Conservation (phyloP, 2,113 vertebrate species). For the Rhombomys opimus region DNA sequence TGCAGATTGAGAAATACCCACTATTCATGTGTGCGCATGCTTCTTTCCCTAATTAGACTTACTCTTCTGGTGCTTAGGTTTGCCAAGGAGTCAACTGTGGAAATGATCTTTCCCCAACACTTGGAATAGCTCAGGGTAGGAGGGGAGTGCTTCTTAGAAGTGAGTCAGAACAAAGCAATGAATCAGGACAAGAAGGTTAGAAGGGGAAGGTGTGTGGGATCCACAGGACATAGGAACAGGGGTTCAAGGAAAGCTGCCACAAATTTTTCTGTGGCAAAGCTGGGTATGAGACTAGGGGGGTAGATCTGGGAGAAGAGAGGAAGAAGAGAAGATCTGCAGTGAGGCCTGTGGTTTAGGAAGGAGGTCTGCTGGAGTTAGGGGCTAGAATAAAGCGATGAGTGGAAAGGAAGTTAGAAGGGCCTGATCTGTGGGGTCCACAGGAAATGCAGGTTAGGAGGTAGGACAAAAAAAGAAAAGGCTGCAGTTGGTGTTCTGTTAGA, state of each 20-base stretch:
- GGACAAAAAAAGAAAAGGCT: background rate
- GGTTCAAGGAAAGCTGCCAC: background rate
- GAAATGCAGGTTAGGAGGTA: background rate
- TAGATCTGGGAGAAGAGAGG: background rate
- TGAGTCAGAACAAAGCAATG: background rate
- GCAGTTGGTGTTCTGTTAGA: background rate
- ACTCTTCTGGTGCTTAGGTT: background rate
- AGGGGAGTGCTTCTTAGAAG: background rate
- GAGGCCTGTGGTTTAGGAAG: background rate
- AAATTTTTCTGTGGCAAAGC: background rate
- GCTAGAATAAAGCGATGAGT: background rate
- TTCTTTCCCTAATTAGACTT: background rate
- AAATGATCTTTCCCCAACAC: background rate
- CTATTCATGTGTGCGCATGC: background rate
- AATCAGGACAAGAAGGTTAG: background rate
- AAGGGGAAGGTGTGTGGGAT: background rate
- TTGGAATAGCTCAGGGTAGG: rapidly evolving
- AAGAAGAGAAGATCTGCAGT: background rate
- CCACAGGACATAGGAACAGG: background rate
- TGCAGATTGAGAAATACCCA: conserved; percentile 24
- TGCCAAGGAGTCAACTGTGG: background rate
- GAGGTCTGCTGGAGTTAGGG: too few species aligned
- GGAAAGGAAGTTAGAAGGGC: background rate
- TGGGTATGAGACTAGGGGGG: background rate
- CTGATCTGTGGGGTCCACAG: background rate